Evolutionary conservation across 2,113 vertebrate genomes (phyloP), one percentile per base, ranked within the genome.

Genomic region (Pyrgilauda ruficollis): DNA sequence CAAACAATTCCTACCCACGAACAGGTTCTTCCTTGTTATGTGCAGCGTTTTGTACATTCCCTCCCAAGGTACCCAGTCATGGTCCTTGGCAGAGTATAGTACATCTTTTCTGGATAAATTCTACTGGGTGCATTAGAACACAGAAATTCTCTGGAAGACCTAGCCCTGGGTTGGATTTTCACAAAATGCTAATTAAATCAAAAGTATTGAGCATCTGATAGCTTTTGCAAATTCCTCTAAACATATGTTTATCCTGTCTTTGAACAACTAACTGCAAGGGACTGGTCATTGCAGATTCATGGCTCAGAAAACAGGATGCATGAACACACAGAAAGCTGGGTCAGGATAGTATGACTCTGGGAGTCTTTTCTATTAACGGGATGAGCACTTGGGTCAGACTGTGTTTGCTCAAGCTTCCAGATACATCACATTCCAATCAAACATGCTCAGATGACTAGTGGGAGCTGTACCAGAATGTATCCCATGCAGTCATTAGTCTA

Each of bases 341-440:
- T 84, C 61, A 75, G 1, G 3, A 55, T 11, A 16, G 61, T 53
- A 47, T 22, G 53, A 64, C 23, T 56, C 47, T 44, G 31, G 19
- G 49, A 91, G 53, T 68, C 66, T 72, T 84, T 84, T 82, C 63
- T 83, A 16, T 46, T 82, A 89, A 53, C 6, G 9, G 49, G 28
- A 64, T 46, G 55, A 87, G 43, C 41, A 35, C 50, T 85, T 69
- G 56, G 35, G 90, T 87, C 35, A 78, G 56, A 72, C 39, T 67
- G 27, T 58, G 61, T 80, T 94, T 96, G 55, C 59, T 97, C 82
- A 85, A 56, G 67, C 67, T 85, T 77, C 63, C 0, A 0, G 53
- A 80, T 68, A 77, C 49, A 83, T 75, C 44, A 52, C 44, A 58
- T 66, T 89, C 46, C 37, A 82, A 90, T 85, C 75, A 85, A 83